These are phyloP conservation scores for Tokudaia tokunoshimensis DNA, from an alignment of 2,797 vertebrate genomes.

Conservation along the genomic window DNA sequence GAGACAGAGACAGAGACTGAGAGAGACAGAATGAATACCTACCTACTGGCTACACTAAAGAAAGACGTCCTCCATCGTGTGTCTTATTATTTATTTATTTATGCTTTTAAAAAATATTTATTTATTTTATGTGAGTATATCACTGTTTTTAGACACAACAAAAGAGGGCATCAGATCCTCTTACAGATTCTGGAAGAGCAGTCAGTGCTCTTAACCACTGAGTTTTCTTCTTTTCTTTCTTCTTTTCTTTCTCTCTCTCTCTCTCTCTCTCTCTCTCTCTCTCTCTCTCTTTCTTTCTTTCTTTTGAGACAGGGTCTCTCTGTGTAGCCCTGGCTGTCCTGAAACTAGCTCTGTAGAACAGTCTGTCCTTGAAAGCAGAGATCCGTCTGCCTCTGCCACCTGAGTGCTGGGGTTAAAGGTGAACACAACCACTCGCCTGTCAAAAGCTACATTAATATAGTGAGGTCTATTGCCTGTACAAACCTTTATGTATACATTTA, in stretches of 20 bases:
- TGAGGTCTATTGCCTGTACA: background rate
- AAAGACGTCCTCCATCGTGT: background rate
- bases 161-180: too few species aligned
- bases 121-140: background rate
- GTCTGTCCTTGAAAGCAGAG: background rate
- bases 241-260: too few species aligned
- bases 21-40: too few species aligned
- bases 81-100: background rate
- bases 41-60: background rate
- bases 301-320: background rate
- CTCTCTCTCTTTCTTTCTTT: too few species aligned
- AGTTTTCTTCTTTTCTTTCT: too few species aligned
- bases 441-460: background rate
- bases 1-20: too few species aligned
- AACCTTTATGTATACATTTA: background rate
- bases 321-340: background rate
- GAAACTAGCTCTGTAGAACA: background rate
- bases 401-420: background rate
- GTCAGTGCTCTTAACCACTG: too few species aligned
- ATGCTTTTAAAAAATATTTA: too few species aligned
- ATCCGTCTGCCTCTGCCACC: background rate
- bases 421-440: rapidly evolving
- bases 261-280: too few species aligned
- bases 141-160: too few species aligned
- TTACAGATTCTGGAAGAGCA: too few species aligned